Percentiles rank a stretch among this genome's conserved stretches.
Conservation (phyloP, 2,888 invertebrate species). For the Romanomermis culicivorax region DNA sequence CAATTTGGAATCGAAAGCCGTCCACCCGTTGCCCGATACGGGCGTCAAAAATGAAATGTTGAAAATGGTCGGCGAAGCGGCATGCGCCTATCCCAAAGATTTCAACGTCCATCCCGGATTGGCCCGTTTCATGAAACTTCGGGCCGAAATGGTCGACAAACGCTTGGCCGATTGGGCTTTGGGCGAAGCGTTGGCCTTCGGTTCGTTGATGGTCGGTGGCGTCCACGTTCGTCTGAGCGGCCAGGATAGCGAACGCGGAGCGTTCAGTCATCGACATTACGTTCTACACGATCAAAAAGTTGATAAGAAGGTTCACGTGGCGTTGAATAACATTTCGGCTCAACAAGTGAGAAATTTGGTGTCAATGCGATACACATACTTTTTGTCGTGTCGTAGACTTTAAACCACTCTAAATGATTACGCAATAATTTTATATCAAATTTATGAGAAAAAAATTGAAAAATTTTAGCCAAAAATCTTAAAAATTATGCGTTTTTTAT, state of each 20-base stretch:
- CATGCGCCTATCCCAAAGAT: conserved; percentile 64
- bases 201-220: conserved; percentile 76
- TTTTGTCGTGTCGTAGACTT: not conserved
- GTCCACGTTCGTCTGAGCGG: conserved; percentile 82
- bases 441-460: too few relatives aligned
- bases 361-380: too few relatives aligned
- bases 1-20: too few relatives aligned
- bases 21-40: conserved; percentile 59
- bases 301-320: conserved; percentile 57
- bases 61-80: conserved; percentile 59
- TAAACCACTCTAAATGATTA: not conserved
- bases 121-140: conserved; percentile 29
- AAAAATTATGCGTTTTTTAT: too few relatives aligned
- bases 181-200: conserved; percentile 96
- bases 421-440: too few relatives aligned
- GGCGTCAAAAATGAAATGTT: conserved; percentile 69
- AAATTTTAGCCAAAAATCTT: too few relatives aligned
- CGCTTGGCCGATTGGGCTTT: conserved; percentile 85
- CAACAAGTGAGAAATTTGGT: conserved; percentile 51
- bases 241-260: conserved; percentile 71
- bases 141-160: conserved; percentile 75
- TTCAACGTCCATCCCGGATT: conserved; percentile 60
- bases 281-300: conserved; percentile 92
- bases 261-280: conserved; percentile 56
- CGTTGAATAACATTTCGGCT: conserved; percentile 74